These are phyloP conservation scores for Elegia similella DNA, from an alignment of 2,888 invertebrate species.

Conservation along the genomic window DNA sequence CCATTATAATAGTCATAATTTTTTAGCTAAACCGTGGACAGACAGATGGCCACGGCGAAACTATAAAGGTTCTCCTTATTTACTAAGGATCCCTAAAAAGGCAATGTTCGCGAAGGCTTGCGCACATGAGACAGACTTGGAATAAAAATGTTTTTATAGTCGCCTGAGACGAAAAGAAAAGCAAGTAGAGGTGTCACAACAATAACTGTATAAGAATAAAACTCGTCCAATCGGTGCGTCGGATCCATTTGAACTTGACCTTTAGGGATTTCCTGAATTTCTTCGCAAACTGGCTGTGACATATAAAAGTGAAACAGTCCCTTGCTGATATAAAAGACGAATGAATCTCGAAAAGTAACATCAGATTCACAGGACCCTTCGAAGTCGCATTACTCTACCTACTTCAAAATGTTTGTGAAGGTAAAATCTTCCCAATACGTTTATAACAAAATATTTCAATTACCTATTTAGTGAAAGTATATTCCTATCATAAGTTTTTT, in stretches of 20 bases:
- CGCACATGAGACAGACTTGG: not conserved
- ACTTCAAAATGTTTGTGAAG: conserved; percentile 68
- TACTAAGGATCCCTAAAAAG: too few species aligned
- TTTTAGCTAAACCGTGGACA: too few species aligned
- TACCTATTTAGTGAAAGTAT: too few species aligned
- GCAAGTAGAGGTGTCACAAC: conserved; percentile 22
- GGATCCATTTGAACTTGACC: conserved; percentile 65
- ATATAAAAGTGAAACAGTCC: conserved; percentile 54
- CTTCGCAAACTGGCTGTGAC: conserved; percentile 47
- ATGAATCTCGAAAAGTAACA: conserved; percentile 31
- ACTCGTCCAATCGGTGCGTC: conserved; percentile 44
- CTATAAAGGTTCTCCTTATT: too few species aligned
- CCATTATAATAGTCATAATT: too few species aligned
- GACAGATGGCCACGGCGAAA: too few species aligned
- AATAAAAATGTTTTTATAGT: conserved; percentile 5
- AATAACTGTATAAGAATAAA: conserved; percentile 34
- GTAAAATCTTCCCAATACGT: conserved; percentile 36
- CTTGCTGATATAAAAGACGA: conserved; percentile 54
- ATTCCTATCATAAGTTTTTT: too few species aligned
- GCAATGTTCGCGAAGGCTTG: too few species aligned
- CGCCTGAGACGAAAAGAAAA: conserved; percentile 15
- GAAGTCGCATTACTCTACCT: conserved; percentile 53
- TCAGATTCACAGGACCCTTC: conserved; percentile 52
- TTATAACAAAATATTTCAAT: too few species aligned
- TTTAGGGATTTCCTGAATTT: conserved; percentile 72